Conservation (phyloP, 2,888 invertebrate species). For the Meta bourneti region DNA sequence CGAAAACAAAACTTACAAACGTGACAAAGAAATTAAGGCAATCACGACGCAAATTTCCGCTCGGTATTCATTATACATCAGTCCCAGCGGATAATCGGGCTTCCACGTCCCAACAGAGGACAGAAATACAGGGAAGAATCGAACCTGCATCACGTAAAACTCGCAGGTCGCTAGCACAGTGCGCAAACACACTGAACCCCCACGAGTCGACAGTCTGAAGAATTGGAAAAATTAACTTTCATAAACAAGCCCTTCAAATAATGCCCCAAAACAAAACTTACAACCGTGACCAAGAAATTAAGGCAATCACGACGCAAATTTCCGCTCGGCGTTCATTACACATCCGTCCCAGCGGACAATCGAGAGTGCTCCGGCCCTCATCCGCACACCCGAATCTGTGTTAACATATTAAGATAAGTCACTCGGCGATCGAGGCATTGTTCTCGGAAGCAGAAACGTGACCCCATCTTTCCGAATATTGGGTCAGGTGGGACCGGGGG, state of each 20-base stretch:
- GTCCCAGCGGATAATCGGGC: background rate
- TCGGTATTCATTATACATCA: background rate
- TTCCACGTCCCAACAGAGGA: too few species aligned
- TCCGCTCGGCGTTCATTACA: background rate
- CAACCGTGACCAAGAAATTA: too few species aligned
- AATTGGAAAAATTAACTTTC: too few species aligned
- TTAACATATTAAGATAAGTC: conserved; percentile 22
- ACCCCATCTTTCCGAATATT: conserved; percentile 50
- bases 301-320: background rate
- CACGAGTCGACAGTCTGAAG: too few species aligned
- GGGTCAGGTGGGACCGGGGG: conserved; percentile 45
- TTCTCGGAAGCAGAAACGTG: conserved; percentile 39
- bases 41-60: background rate
- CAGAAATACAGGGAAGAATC: too few species aligned
- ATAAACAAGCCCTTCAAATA: too few species aligned
- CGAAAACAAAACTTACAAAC: too few species aligned
- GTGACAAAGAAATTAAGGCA: too few species aligned
- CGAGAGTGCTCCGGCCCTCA: background rate
- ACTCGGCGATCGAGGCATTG: conserved; percentile 18
- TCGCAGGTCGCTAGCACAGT: too few species aligned
- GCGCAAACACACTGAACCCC: too few species aligned
- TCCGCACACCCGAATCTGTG: background rate
- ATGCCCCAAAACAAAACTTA: too few species aligned
- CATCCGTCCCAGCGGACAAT: background rate
- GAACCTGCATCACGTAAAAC: too few species aligned